Conservation (phyloP, 2,888 invertebrate species). For the Pristionchus maxplancki region DNA sequence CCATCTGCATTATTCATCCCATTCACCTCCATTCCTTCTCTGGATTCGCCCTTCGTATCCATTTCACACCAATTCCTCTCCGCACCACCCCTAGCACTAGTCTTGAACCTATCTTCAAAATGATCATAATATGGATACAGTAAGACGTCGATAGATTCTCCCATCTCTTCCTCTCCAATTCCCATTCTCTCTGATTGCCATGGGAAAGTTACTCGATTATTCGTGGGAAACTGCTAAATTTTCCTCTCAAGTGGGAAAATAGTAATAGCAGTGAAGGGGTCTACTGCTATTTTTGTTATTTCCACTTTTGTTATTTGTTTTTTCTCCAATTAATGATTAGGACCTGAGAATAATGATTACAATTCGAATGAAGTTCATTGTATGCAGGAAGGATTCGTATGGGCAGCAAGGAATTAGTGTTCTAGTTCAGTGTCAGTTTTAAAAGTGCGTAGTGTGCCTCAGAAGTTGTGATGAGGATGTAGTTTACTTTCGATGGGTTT, state of each 20-base stretch:
- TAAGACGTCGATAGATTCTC: not conserved
- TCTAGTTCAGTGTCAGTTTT: no score
- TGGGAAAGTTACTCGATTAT: conserved; percentile 35
- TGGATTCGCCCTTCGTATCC: not conserved
- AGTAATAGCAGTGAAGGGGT: not conserved
- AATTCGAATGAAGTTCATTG: no score
- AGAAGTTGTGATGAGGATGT: not conserved
- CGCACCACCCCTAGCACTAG: not conserved
- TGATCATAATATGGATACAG: not conserved
- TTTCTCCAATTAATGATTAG: no score
- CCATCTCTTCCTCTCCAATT: not conserved
- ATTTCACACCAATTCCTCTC: not conserved
- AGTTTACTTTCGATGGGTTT: not conserved
- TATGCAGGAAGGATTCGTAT: no score
- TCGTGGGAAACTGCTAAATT: conserved; percentile 27
- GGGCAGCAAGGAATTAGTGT: no score
- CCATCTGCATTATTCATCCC: conserved; percentile 11
- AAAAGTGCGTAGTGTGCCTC: not conserved
- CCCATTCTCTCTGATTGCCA: not conserved
- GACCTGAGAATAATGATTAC: no score
- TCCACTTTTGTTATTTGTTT: not conserved
- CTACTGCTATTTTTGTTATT: not conserved
- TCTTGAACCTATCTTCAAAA: not conserved
- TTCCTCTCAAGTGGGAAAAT: not conserved
- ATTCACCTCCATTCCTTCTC: not conserved